Conservation (phyloP, 2,797 vertebrate genomes). For the Euphonia xanthogaster region DNA sequence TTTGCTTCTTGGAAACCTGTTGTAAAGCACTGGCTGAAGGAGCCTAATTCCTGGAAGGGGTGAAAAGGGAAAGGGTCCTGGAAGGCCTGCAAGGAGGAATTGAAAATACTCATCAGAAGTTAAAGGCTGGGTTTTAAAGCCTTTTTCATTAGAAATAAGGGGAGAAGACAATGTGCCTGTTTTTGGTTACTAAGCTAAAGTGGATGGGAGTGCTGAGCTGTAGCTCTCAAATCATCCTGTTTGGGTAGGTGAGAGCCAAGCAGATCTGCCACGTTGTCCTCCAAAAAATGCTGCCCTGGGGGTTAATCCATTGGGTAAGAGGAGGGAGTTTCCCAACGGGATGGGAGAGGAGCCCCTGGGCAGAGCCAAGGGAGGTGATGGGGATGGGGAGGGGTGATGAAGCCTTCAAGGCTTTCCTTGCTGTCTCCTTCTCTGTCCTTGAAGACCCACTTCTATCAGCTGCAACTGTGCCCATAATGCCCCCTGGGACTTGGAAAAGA, state of each 20-base stretch:
- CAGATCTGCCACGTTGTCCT: neutral
- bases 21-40: neutral
- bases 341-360: neutral
- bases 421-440: neutral
- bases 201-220: neutral
- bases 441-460: neutral
- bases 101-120: neutral
- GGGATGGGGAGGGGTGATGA: neutral
- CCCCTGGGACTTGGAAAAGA: neutral
- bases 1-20: neutral
- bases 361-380: neutral
- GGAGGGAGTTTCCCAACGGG: neutral
- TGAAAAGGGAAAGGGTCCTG: neutral
- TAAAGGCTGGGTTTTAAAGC: neutral
- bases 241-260: neutral
- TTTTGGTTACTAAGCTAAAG: neutral
- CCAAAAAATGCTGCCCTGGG: neutral
- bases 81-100: neutral
- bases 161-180: neutral
- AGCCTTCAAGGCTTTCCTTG: neutral
- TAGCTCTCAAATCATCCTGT: neutral
- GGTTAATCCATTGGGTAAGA: neutral
- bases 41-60: neutral
- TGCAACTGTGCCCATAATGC: neutral
- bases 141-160: neutral